These are phyloP conservation scores for Bellardia bayeri DNA, from an alignment of 2,888 invertebrate species.

Conservation along the genomic window DNA sequence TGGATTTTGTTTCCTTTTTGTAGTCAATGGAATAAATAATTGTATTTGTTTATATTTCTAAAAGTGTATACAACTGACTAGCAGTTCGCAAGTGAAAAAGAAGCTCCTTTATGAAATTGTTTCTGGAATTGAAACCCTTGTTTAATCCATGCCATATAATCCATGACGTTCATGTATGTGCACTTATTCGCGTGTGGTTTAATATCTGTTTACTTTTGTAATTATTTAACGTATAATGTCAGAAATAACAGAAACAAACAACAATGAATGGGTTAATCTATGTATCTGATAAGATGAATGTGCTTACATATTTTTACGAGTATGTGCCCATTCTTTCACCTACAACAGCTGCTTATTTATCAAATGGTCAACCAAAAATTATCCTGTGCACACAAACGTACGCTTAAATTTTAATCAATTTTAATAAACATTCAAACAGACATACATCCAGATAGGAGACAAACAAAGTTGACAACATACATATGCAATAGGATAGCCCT, in stretches of 20 bases:
- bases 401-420: not conserved
- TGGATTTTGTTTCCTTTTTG: too few species aligned
- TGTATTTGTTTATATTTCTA: too few species aligned
- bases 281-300: slow-evolving; percentile 1
- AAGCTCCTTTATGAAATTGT: too few species aligned
- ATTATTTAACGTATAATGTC: slow-evolving; percentile 43
- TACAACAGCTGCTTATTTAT: slow-evolving; percentile 65
- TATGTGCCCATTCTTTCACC: slow-evolving; percentile 30
- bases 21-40: too few species aligned
- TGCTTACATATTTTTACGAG: not conserved
- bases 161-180: not conserved
- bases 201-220: slow-evolving; percentile 36
- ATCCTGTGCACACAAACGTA: slow-evolving; percentile 14
- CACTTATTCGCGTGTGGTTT: not conserved
- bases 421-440: slow-evolving; percentile 31
- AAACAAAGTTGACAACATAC: too few species aligned
- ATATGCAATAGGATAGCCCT: too few species aligned
- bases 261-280: slow-evolving; percentile 27
- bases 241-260: slow-evolving; percentile 27
- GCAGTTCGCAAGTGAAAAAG: too few species aligned
- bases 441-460: not conserved
- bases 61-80: too few species aligned
- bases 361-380: slow-evolving; percentile 69
- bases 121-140: too few species aligned
- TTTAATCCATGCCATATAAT: too few species aligned